These are phyloP conservation scores for Synodontis membranacea DNA, from an alignment of 2,113 vertebrate species.

Conservation along the genomic window DNA sequence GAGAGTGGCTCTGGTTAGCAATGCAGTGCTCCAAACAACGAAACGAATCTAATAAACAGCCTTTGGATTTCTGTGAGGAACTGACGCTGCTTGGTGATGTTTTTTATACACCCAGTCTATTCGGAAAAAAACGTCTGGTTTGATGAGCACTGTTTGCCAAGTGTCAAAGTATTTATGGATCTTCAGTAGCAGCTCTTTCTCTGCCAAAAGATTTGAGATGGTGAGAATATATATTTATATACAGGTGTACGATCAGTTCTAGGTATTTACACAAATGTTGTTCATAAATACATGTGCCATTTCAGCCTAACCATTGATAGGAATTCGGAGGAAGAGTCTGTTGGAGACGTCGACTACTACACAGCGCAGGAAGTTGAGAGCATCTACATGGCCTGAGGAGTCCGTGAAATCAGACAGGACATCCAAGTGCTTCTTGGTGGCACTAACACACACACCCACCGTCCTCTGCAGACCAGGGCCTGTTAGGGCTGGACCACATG, in stretches of 20 bases:
- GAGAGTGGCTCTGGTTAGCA: not conserved
- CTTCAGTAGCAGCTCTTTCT: constrained; percentile 82
- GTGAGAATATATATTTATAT: not conserved
- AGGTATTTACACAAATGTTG: not conserved
- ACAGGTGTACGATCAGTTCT: not conserved
- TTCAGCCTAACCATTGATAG: constrained; percentile 82
- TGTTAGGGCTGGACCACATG: constrained; percentile 77
- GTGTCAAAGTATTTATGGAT: constrained; percentile 91
- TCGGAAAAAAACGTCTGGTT: constrained; percentile 92
- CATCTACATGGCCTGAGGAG: constrained; percentile 73
- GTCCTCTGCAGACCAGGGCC: constrained; percentile 84
- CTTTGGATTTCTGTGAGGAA: constrained; percentile 36
- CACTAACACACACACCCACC: constrained; percentile 76
- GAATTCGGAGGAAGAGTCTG: constrained; percentile 84
- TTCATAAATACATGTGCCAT: not conserved
- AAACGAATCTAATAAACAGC: not conserved
- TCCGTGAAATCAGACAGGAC: constrained; percentile 67
- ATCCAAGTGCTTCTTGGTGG: constrained; percentile 80
- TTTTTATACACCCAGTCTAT: constrained; percentile 88
- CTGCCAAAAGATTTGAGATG: constrained; percentile 65
- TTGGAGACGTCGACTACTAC: constrained; percentile 90
- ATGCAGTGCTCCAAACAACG: not conserved
- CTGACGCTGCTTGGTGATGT: constrained; percentile 85
- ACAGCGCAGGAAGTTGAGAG: constrained; percentile 82
- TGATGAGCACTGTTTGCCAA: constrained; percentile 91